Conservation (phyloP, 2,113 vertebrate species). For the Cnemophilus loriae region DNA sequence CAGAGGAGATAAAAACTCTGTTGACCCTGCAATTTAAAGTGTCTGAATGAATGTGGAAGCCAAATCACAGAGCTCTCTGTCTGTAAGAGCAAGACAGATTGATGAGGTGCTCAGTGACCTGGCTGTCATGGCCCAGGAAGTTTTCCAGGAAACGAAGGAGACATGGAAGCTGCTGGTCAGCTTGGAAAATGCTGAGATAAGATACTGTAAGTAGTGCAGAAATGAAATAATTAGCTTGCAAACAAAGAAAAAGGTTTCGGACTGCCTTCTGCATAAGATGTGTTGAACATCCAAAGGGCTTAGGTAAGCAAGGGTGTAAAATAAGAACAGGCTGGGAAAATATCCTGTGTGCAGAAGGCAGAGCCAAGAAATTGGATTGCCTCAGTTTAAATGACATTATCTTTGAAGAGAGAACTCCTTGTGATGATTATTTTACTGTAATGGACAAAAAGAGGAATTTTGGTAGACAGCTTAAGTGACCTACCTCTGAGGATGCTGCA, state of each 20-base stretch:
- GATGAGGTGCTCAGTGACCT: conserved; percentile 16
- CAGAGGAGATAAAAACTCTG: neutral
- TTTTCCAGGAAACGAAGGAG: neutral
- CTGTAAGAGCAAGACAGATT: neutral
- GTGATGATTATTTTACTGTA: neutral
- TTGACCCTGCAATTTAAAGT: neutral
- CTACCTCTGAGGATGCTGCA: neutral
- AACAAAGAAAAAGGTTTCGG: neutral
- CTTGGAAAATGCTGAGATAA: neutral
- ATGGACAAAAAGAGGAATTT: neutral
- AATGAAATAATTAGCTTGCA: neutral
- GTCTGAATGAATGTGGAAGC: neutral
- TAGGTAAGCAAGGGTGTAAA: neutral
- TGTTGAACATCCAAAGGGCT: neutral
- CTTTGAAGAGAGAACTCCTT: neutral
- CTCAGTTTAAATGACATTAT: neutral
- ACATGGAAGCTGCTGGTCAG: neutral
- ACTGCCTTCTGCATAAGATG: neutral
- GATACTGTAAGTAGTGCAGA: neutral
- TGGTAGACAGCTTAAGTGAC: neutral
- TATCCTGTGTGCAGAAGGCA: neutral
- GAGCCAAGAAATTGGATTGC: neutral
- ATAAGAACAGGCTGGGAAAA: neutral
- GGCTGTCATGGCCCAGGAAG: neutral
- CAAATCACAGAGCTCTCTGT: neutral